A percentile compares a stretch with the other conserved stretches of the same genome.
Conservation (phyloP, 1,140 invertebrate genomes). For the Zaprionus davidi region DNA sequence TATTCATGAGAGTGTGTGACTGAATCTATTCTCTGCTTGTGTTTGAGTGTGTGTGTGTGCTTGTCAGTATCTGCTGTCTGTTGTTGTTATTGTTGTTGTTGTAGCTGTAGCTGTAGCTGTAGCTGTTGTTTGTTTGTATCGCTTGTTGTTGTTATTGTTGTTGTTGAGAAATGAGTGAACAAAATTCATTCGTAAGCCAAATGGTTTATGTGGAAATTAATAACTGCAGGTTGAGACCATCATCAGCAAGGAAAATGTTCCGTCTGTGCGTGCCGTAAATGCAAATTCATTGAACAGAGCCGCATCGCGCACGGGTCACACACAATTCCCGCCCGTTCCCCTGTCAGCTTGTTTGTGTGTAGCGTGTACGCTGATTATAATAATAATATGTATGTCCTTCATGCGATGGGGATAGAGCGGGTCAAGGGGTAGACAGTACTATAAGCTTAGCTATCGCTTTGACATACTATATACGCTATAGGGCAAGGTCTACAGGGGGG, state of each 20-base stretch:
- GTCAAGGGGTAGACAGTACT: neutral
- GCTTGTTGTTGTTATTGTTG: conserved; percentile 47
- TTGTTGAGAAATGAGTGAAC: conserved; percentile 79
- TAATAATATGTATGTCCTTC: conserved; percentile 19
- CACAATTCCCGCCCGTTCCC: conserved; percentile 61
- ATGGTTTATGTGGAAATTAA: conserved; percentile 78
- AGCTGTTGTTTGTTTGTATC: conserved; percentile 31
- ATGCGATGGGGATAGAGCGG: neutral
- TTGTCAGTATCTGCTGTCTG: conserved; percentile 44
- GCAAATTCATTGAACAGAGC: conserved; percentile 78
- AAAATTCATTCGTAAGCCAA: conserved; percentile 79
- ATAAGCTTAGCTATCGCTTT: conserved; percentile 16
- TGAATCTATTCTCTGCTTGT: conserved; percentile 12
- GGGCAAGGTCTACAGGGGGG: conserved; percentile 1
- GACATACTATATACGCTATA: neutral
- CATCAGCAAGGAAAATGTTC: conserved; percentile 80
- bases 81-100: conserved; percentile 37
- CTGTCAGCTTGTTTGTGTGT: neutral
- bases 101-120: conserved; percentile 37
- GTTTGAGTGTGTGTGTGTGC: conserved; percentile 34
- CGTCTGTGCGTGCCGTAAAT: conserved; percentile 74
- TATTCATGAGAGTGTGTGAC: neutral
- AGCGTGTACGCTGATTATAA: conserved; percentile 19
- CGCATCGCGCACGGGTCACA: conserved; percentile 69
- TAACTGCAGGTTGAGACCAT: conserved; percentile 81